Percentiles rank a stretch among this genome's conserved stretches.
Evolutionary conservation across 2,888 invertebrate genomes (phyloP).

Genomic region (Amphipyra berbera): DNA sequence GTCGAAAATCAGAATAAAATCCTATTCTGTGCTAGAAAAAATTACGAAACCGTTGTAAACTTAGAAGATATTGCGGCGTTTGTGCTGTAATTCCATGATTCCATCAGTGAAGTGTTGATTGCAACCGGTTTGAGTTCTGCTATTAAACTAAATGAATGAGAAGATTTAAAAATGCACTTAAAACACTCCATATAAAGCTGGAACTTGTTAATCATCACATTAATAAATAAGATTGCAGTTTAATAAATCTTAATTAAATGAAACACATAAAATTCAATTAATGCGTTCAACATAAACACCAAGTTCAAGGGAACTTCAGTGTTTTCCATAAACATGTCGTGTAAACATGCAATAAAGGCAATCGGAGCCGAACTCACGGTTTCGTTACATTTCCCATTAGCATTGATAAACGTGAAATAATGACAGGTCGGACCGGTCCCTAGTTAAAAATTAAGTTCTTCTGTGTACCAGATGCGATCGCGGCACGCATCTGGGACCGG

Average conservation of each 20-base stretch:
- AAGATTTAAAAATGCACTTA: no score
- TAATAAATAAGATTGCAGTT: slow-evolving; percentile 20
- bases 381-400: slow-evolving; percentile 66
- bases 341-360: slow-evolving; percentile 71
- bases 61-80: no score
- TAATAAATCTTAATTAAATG: slow-evolving; percentile 37
- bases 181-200: neutral
- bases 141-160: no score
- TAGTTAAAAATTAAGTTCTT: slow-evolving; percentile 78
- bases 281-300: slow-evolving; percentile 39
- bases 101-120: no score
- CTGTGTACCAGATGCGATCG: slow-evolving; percentile 74
- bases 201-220: slow-evolving; percentile 25
- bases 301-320: slow-evolving; percentile 59
- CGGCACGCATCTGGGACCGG: slow-evolving; percentile 63
- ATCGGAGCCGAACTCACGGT: slow-evolving; percentile 48
- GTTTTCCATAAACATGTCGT: slow-evolving; percentile 69
- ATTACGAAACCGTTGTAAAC: no score
- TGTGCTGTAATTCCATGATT: no score
- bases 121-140: no score
- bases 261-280: slow-evolving; percentile 49
- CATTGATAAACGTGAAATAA: slow-evolving; percentile 72
- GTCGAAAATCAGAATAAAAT: no score
- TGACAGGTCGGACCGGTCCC: slow-evolving; percentile 72
- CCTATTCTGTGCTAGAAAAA: no score